Base-by-base conservation (phyloP, 2,113 vertebrate species). In the Anoura caudifer region DNA sequence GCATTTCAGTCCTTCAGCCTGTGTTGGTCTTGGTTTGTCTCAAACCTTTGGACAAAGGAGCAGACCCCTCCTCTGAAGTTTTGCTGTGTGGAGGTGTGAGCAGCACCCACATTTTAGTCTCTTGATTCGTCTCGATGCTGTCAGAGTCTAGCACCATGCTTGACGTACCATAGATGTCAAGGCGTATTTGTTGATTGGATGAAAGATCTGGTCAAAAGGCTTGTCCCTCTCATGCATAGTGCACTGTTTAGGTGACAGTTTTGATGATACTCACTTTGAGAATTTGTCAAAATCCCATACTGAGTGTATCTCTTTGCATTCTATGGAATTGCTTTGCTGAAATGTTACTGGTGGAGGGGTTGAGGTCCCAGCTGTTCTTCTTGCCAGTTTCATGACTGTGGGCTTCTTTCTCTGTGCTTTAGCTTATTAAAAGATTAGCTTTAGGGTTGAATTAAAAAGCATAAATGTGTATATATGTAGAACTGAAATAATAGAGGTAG, bases 61-160 rank as follows among this genome's bases (percentile, higher is more conserved):
- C 15, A 43, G 0, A 19, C 3, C 1, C 11, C 10, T 22, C 3
- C 4, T 63, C 0, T 56, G 36, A 2, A 8, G 52, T 3, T 3
- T 26, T 69, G 47, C 6, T 22, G 11, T 12, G 5, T 14, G 9
- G 3, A 14, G 7, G 24, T 84, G 2, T 50, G 41, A 33, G 36
- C 15, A 5, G 13, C 4, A 52, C 7, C 1, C 31, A 17, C 7
- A 19, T 43, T 54, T 2, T 47, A 2, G 1, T 3, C 13, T 38
- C 63, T 31, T 36, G 24, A 8, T 3, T 65, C 52, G 20, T 47
- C 24, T 87, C 59, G 20, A 26, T 1, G 13, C 5, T 5, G 11
- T 7, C 4, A 10, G 45, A 52, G 2, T 69, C 4, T 63, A 45
- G 31, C 15, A 19, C 14, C 75, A 9, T 26, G 41, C 19, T 79